Conservation (phyloP, 2,888 invertebrate species). For the Heliconius erato region DNA sequence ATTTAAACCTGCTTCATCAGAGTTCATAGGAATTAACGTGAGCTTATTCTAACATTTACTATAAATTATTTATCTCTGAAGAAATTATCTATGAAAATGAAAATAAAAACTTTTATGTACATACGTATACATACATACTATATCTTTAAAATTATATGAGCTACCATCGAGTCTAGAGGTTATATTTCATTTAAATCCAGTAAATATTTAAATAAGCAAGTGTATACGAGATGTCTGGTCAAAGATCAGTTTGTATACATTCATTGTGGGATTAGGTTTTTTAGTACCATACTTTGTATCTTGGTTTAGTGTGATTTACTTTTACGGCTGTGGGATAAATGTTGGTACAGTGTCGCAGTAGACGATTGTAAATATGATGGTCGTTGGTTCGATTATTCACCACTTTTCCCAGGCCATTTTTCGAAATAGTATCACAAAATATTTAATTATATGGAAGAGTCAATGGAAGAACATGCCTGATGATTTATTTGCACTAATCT, state of each 20-base stretch:
- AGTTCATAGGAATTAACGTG: too few relatives aligned
- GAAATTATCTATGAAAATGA: neutral
- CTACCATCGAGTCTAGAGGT: neutral
- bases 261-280: neutral
- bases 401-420: too few relatives aligned
- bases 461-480: too few relatives aligned
- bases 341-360: neutral
- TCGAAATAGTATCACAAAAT: too few relatives aligned
- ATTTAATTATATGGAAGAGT: too few relatives aligned
- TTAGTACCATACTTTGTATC: neutral
- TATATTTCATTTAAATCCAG: constrained; percentile 16
- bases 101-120: neutral
- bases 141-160: constrained; percentile 2
- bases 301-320: neutral
- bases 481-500: too few relatives aligned
- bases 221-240: neutral
- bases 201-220: constrained; percentile 2
- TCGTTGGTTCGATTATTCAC: too few relatives aligned
- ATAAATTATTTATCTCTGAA: neutral
- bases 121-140: too few relatives aligned
- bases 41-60: neutral
- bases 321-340: neutral
- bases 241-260: constrained; percentile 2
- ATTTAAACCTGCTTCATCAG: too few relatives aligned
- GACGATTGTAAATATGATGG: neutral